Percentiles rank a stretch among this genome's conserved stretches.
These are phyloP conservation scores for Ichneumoninae sp. DNA, from an alignment of 2,888 invertebrate species.

Conservation along the genomic window DNA sequence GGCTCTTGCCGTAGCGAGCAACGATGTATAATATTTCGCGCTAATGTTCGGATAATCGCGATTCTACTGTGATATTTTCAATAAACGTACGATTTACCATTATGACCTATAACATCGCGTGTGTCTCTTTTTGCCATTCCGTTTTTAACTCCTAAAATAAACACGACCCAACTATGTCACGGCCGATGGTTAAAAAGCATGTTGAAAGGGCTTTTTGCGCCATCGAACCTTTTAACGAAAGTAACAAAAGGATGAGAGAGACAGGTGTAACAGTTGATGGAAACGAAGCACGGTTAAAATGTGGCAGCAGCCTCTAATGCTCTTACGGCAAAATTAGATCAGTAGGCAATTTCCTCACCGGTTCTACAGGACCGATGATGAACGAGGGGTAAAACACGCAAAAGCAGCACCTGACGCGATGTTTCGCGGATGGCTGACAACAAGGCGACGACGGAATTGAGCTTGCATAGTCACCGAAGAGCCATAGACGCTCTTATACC, in stretches of 20 bases:
- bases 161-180: background rate
- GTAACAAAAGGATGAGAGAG: background rate
- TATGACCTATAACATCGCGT: background rate
- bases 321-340: background rate
- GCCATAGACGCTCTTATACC: background rate
- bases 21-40: no score
- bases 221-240: background rate
- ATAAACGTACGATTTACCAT: background rate
- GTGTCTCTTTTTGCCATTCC: background rate
- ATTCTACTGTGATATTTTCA: background rate
- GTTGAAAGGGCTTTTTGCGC: background rate
- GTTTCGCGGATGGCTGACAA: background rate
- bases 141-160: background rate
- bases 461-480: background rate
- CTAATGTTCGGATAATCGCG: background rate
- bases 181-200: background rate
- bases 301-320: background rate
- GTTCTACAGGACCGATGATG: background rate
- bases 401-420: background rate
- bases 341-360: background rate
- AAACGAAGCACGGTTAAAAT: background rate
- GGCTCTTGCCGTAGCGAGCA: no score
- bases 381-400: background rate
- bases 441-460: background rate
- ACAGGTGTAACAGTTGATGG: background rate